phyloP scores from a whole-genome alignment of 2,888 invertebrate genomes.

The Caenorhabditis wallacei region DNA sequence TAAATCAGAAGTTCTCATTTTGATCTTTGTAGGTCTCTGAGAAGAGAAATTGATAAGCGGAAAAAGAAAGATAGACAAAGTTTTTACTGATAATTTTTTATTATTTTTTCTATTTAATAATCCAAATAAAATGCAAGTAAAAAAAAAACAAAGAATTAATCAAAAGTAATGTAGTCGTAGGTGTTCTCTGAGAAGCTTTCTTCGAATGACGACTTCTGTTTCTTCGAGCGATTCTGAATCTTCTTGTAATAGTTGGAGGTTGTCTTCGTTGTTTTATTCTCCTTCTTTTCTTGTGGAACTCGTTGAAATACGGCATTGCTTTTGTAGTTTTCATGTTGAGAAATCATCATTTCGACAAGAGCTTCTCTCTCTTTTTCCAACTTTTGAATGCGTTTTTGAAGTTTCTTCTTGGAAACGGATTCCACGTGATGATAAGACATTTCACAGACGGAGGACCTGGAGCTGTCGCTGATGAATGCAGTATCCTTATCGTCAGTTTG shows the following conservation, averaged over 20 bases:
- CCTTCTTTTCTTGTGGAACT: neutral
- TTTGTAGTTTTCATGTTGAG: conserved; percentile 15
- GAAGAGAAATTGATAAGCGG: conserved; percentile 14
- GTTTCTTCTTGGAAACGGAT: conserved; percentile 3
- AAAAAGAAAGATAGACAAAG: neutral
- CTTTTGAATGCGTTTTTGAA: conserved; percentile 23
- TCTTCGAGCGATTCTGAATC: neutral
- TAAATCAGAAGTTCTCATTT: conserved; percentile 35
- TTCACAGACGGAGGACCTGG: conserved; percentile 21
- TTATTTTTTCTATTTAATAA: neutral
- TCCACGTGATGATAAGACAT: conserved; percentile 42
- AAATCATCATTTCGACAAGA: conserved; percentile 29
- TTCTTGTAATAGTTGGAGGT: conserved; percentile 5
- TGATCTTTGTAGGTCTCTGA: conserved; percentile 35
- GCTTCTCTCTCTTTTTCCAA: conserved; percentile 35
- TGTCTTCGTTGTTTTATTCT: neutral
- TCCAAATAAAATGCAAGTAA: neutral
- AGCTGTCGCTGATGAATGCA: neutral
- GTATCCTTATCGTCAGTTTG: conserved; percentile 14
- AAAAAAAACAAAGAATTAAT: conserved; percentile 1
- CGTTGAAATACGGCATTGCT: neutral
- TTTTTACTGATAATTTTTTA: conserved; percentile 15
- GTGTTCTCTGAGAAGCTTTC: conserved; percentile 15
- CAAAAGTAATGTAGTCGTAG: conserved; percentile 14
- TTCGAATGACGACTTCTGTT: neutral